phyloP scores from a whole-genome alignment of 2,888 invertebrate species.

The Mythimna loreyi region DNA sequence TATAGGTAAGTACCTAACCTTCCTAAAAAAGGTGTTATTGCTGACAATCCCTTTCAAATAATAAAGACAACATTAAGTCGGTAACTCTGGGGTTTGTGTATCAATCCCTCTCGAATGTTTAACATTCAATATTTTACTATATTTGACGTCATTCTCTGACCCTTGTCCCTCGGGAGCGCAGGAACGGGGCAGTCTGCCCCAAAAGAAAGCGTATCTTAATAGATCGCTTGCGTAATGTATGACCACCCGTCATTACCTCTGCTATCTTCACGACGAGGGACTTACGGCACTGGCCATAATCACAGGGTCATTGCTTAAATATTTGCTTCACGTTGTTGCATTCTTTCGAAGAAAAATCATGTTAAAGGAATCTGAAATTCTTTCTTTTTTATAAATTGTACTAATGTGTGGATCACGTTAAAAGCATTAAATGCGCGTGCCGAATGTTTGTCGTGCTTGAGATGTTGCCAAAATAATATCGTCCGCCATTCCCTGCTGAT shows the following conservation, averaged over 20 bases:
- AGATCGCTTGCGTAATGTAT: constrained; percentile 43
- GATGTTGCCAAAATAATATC: constrained; percentile 52
- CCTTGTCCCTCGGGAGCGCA: constrained; percentile 31
- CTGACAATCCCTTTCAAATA: neutral
- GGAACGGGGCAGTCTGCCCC: constrained; percentile 46
- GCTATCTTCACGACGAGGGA: constrained; percentile 30
- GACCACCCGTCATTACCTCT: constrained; percentile 22
- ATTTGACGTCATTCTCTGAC: neutral
- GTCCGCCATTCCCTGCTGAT: constrained; percentile 35
- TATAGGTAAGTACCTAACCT: neutral
- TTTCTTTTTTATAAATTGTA: constrained; percentile 16
- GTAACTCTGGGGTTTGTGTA: neutral
- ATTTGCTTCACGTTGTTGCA: neutral
- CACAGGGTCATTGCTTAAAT: neutral
- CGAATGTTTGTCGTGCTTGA: constrained; percentile 45
- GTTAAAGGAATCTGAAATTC: constrained; percentile 23
- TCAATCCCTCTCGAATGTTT: neutral
- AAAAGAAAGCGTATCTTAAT: constrained; percentile 58
- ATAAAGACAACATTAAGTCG: neutral
- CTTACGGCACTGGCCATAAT: neutral
- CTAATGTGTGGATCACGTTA: constrained; percentile 38
- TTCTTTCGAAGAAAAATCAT: constrained; percentile 11
- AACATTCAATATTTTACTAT: neutral
- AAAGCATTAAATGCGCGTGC: constrained; percentile 36
- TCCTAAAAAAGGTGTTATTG: neutral